Base-by-base conservation (phyloP, 1,140 invertebrate species). In the Panagrolaimus sp. region DNA sequence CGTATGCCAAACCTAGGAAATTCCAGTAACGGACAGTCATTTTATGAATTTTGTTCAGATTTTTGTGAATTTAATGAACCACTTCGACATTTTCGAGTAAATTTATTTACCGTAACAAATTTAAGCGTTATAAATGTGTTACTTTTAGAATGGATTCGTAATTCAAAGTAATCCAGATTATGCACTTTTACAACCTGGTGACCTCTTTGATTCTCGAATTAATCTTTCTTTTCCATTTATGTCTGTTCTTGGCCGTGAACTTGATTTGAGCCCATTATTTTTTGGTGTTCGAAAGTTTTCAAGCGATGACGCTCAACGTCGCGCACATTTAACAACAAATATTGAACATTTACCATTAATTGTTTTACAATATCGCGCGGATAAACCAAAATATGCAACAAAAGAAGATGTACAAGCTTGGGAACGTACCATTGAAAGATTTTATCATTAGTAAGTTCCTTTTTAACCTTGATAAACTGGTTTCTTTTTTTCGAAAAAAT, bases 61-160 rank as follows among this genome's bases (percentile, higher is more conserved):
- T 75, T 75, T 68, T 75, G 73, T 65, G 70, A 71, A 65, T 32
- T 75, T 7, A 75, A 75, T 44, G 73, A 75, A 47, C 73, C 73
- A 15, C 62, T 75, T 63, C 43, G 73, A 32, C 73, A 76, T 47
- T 75, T 76, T 63, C 68, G 66, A 12, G 68, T 76, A 46, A 15
- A 43, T 68, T 38, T 38, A 4, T 38, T 38, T 7, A n/a, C n/a
- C n/a, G n/a, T n/a, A 4, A 38, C 2, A 38, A 38, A 38, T 4
- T 38, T 38, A 38, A 38, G 7, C 7, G 32, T 38, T 38, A 2
- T 38, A 38, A 4, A 38, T 4, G 7, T 38, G 7, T 38, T 38
- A 38, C 7, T 28, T 58, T 58, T 26, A 58, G 52, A 58, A 58
- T 28, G 52, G 52, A 12, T 26, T 58, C 10, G 52, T 58, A 10